Conservation (phyloP, 2,888 invertebrate genomes). For the Leptopterna dolabrata region DNA sequence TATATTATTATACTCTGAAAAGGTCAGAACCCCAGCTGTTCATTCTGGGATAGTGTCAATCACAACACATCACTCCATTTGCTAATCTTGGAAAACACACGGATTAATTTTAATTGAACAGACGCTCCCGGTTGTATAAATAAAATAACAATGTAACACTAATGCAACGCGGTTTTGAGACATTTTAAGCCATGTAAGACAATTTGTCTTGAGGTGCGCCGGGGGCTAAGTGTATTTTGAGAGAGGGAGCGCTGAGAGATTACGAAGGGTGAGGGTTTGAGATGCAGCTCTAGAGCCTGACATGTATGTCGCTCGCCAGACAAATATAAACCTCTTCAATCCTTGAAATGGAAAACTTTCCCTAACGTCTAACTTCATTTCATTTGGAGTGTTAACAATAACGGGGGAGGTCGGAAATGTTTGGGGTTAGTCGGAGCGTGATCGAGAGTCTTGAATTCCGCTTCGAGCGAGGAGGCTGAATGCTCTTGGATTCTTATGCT, state of each 20-base stretch:
- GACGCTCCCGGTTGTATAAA: background rate
- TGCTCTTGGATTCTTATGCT: background rate
- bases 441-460: background rate
- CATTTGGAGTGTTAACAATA: slow-evolving; percentile 10
- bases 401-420: background rate
- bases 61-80: background rate
- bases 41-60: background rate
- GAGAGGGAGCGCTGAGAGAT: slow-evolving; percentile 40
- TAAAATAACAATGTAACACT: slow-evolving; percentile 23
- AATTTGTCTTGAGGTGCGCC: slow-evolving; percentile 37
- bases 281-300: slow-evolving; percentile 1
- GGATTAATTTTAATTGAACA: background rate
- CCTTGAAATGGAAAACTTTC: slow-evolving; percentile 17
- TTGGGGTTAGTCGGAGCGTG: background rate
- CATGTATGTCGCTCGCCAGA: background rate
- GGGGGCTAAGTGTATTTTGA: slow-evolving; percentile 38
- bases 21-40: no score
- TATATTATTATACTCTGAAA: no score
- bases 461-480: background rate
- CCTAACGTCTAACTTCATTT: background rate
- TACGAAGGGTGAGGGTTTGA: background rate
- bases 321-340: slow-evolving; percentile 26
- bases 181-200: slow-evolving; percentile 45
- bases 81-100: background rate
- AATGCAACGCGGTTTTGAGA: slow-evolving; percentile 19